Base-by-base conservation (phyloP, 2,113 vertebrate species). In the Sprattus sprattus region DNA sequence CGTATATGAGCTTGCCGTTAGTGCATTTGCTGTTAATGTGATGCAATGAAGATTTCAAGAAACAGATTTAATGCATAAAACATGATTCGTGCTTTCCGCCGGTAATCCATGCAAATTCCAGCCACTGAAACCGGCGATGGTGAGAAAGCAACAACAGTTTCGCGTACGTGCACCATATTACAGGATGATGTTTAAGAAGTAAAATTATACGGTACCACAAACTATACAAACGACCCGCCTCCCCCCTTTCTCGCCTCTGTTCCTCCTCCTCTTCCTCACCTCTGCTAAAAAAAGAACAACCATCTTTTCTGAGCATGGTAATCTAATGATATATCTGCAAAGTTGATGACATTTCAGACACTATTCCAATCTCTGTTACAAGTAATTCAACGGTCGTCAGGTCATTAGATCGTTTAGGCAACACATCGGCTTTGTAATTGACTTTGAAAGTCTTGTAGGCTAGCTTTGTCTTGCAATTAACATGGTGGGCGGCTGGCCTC, bases 221-320 rank as follows among this genome's bases (percentile, higher is more conserved):
- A 92, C 95, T 96, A 96, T 94, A 95, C 95, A 95, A 95, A 90
- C 94, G 94, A 94, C 94, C 94, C 93, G 93, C 92, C 93, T 95
- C 95, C 94, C 95, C 94, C 94, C 94, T 94, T 88, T 94, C 95
- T 91, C 93, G 93, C 92, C 95, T 95, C 94, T 95, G 94, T 81
- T 95, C 94, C 91, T 95, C 95, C 94, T 95, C 95, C 91, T 94
- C 94, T 92, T 95, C 95, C 95, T 92, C 91, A 89, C 93, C 95
- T 95, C 94, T 93, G 94, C 94, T 95, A 96, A 95, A 95, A 92
- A 92, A 93, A 92, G 93, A 93, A 93, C 93, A 93, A 92, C 86
- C 92, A 91, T 93, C 64, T 87, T 93, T 93, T 92, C 89, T 91
- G 91, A 49, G 89, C 87, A 87, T 90, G 89, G 91, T 89, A 91